Evolutionary conservation across 2,113 vertebrate genomes (phyloP), one percentile per base, ranked within the genome.

Genomic region (Hiodon tergisus): DNA sequence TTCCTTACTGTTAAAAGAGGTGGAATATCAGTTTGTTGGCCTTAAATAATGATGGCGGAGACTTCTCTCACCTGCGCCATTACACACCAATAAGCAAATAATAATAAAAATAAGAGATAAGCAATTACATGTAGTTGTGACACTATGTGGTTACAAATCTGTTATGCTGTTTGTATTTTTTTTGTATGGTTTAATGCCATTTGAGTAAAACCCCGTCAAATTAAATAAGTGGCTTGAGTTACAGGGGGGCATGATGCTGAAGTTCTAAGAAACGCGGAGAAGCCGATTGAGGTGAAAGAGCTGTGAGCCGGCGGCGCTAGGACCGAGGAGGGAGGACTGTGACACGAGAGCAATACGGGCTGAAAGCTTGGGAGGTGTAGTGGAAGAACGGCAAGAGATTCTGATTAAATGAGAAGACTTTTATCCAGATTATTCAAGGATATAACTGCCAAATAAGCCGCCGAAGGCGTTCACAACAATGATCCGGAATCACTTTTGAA

Each of bases 341-440:
- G 82, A 85, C 79, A 88, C 83, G 84, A 85, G 83, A 86, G 84
- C 89, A 83, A 78, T 84, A 86, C 89, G 87, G 89, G 84, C 85
- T 81, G 85, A 82, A 82, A 89, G 88, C 87, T 88, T 84, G 89
- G 89, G 88, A 91, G 90, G 88, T 88, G 89, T 87, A 89, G 90
- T 91, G 87, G 88, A 89, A 89, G 89, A 90, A 89, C 90, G 85
- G 89, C 88, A 84, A 88, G 83, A 88, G 89, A 89, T 85, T 88
- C 88, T 86, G 87, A 90, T 88, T 90, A 84, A 91, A 91, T 91
- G 89, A 89, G 89, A 89, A 84, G 88, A 87, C 86, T 90, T 79
- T 85, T 88, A 85, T 82, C 84, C 87, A 91, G 78, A 84, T 88
- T 90, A 85, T 90, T 85, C 76, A 87, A 87, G 91, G 89, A 91